A percentile compares a stretch with the other conserved stretches of the same genome.
These are phyloP conservation scores for Poeciliopsis presidionis DNA, from an alignment of 2,797 vertebrate genomes.

Conservation along the genomic window DNA sequence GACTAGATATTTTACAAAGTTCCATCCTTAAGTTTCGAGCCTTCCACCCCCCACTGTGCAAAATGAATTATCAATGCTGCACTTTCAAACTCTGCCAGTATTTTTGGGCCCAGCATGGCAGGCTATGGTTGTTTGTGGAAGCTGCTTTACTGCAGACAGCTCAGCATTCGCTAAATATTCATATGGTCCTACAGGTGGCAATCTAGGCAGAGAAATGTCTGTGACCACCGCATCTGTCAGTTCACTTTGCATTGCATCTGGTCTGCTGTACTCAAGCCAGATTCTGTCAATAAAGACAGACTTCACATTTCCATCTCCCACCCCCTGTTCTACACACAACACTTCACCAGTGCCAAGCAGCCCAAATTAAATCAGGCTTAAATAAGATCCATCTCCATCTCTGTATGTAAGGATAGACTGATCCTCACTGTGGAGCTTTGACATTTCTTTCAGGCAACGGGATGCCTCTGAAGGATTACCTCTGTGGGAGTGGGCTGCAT, in stretches of 20 bases:
- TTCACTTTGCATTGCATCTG: conserved; percentile 68
- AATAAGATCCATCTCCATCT: conserved; percentile 76
- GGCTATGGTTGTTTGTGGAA: conserved; percentile 33
- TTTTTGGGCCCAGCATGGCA: conserved; percentile 32
- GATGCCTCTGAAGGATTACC: conserved; percentile 76
- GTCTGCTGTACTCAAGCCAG: conserved; percentile 62
- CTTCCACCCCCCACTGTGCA: conserved; percentile 37
- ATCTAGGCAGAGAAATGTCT: conserved; percentile 64
- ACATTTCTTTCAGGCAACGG: conserved; percentile 73
- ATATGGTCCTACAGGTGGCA: conserved; percentile 65
- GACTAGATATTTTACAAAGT: conserved; percentile 51
- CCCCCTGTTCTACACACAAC: conserved; percentile 61
- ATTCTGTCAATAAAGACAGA: conserved; percentile 69
- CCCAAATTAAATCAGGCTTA: conserved; percentile 77
- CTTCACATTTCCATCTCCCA: conserved; percentile 54
- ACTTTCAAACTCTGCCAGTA: conserved; percentile 48
- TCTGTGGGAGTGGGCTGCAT: conserved; percentile 70
- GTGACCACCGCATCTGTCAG: conserved; percentile 74
- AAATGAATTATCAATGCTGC: conserved; percentile 70
- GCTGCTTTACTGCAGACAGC: conserved; percentile 30
- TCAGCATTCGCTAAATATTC: conserved; percentile 60
- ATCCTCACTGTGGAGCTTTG: conserved; percentile 67
- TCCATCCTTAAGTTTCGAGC: conserved; percentile 62
- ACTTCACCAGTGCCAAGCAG: conserved; percentile 57
- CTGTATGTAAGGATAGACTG: conserved; percentile 64